Evolutionary conservation across 2,113 vertebrate genomes (phyloP).

Genomic region (Cyanoliseus patagonus): DNA sequence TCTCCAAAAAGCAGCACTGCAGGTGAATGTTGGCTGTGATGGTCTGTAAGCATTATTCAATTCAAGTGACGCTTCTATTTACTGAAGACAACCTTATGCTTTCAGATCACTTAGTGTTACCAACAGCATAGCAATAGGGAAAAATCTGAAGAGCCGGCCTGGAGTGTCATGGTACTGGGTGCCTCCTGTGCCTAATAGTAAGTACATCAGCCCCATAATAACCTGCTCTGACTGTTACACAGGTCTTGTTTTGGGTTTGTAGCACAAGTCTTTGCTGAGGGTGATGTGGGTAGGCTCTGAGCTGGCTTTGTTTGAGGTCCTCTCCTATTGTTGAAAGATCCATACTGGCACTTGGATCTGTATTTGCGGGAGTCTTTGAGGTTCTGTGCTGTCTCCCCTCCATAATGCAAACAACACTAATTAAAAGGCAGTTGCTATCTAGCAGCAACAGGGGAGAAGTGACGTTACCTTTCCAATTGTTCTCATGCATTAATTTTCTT

Average conservation of each 20-base stretch:
- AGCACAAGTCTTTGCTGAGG: not conserved
- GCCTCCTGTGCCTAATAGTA: not conserved
- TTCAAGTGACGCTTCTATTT: not conserved
- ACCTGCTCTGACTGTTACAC: not conserved
- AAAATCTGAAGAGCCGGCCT: not conserved
- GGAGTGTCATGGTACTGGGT: not conserved
- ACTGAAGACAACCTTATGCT: not conserved
- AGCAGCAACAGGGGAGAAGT: conserved; percentile 43
- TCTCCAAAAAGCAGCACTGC: not conserved
- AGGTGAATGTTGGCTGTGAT: not conserved
- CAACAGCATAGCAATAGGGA: not conserved
- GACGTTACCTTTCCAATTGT: conserved; percentile 25
- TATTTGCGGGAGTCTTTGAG: conserved; percentile 17
- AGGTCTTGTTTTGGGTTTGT: not conserved
- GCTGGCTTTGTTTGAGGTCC: not conserved
- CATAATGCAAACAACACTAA: conserved; percentile 10
- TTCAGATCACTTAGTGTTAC: not conserved
- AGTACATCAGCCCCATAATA: not conserved
- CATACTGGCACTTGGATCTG: not conserved
- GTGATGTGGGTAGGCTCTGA: not conserved
- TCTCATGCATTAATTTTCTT: conserved; percentile 42
- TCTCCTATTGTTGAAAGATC: not conserved
- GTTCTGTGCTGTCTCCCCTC: not conserved
- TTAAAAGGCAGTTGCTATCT: conserved; percentile 46
- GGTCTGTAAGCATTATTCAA: not conserved